These are phyloP conservation scores for Villa cingulata DNA, from an alignment of 2,888 invertebrate genomes.

Conservation along the genomic window DNA sequence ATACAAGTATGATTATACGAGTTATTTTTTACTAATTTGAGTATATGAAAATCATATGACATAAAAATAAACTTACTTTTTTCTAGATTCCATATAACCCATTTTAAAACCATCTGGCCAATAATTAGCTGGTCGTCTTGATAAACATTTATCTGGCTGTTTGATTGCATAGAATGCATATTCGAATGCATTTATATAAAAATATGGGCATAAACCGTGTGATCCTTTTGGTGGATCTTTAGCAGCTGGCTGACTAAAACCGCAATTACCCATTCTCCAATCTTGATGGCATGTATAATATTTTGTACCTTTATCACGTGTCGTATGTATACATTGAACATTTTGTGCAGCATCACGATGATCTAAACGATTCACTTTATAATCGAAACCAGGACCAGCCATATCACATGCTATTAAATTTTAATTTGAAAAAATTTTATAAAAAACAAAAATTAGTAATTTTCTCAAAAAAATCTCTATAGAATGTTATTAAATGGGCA, in stretches of 20 bases:
- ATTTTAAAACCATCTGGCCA: conserved; percentile 28
- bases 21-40: no score
- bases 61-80: conserved; percentile 15
- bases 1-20: no score
- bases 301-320: conserved; percentile 30
- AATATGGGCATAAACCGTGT: conserved; percentile 30
- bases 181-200: conserved; percentile 31
- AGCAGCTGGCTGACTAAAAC: conserved; percentile 26
- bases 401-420: conserved; percentile 28
- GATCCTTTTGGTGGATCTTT: conserved; percentile 23
- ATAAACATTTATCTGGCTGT: conserved; percentile 21
- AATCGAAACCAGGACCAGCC: conserved; percentile 34
- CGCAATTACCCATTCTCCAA: conserved; percentile 30
- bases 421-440: neutral
- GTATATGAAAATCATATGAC: neutral
- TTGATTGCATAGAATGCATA: conserved; percentile 28
- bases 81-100: conserved; percentile 27
- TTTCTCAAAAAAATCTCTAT: neutral
- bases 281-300: conserved; percentile 29
- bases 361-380: conserved; percentile 18
- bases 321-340: conserved; percentile 32
- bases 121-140: conserved; percentile 17
- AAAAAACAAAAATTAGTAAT: neutral
- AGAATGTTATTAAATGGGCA: neutral
- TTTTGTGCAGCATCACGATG: conserved; percentile 27